Evolutionary conservation across 2,888 invertebrate genomes (phyloP), one percentile per base, ranked within the genome.

Genomic region (Digitonthophagus gazella): DNA sequence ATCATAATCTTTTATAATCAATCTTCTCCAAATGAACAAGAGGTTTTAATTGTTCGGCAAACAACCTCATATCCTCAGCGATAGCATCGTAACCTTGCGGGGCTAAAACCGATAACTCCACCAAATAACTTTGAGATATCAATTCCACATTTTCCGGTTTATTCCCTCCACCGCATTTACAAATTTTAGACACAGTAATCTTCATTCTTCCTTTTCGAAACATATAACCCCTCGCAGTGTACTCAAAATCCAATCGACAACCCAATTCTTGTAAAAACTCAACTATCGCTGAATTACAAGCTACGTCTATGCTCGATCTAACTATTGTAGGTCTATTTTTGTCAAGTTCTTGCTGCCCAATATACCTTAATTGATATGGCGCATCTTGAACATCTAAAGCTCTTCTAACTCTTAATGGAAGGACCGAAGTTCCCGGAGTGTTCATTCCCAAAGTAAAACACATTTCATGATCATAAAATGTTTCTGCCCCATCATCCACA

Each of bases 121-220:
- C 97, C 22, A 97, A 86, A 83, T 96, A 95, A 78, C 97, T 97
- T 78, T 93, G 92, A 0, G 96, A 94, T 76, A 97, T 91, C 0
- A 95, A 90, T 79, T 97, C 97, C 56, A 90, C 85, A 75, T 86
- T 87, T 73, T 91, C 91, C 19, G 88, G 85, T 78, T 91, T 91
- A 54, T 89, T 90, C 72, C 90, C 89, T 82, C 90, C 89, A 57
- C 80, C 80, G 77, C 82, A 79, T 87, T 95, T 96, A 78, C 93
- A 95, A 69, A 97, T 92, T 83, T 97, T 97, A 0, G 96, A 94
- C 0, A 98, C 97, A 0, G 96, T 96, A 15, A 97, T 93, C 83
- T 98, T 98, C 95, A 98, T 96, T 70, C 97, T 87, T 0, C 97
- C 98, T 83, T 98, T 98, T 69, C 96, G 88, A 78, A 97, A 97